Evolutionary conservation across 2,888 invertebrate genomes (phyloP), one percentile per base, ranked within the genome.

Genomic region (Troides aeacus): DNA sequence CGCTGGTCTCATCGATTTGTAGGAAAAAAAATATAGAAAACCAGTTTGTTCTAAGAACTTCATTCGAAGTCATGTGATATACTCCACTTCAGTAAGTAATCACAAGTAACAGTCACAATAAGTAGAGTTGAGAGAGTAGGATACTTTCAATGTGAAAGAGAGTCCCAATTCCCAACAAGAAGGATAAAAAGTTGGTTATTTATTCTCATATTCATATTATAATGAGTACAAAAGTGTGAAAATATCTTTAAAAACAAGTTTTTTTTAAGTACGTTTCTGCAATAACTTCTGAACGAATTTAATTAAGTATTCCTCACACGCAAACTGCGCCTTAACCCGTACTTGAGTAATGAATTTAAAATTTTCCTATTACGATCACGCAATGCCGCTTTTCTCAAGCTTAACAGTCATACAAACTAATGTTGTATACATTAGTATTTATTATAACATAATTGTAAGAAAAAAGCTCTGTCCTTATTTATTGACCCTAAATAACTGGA

Each of bases 281-380:
- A 39, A 42, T 66, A 39, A 66, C 17, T 23, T n/a, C 53, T 56
- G 66, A 56, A 62, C 56, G 23, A 66, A 62, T 39, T 62, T 56
- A 62, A 66, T 66, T 66, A 62, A 62, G 23, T 66, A 66, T 62
- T 66, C 42, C 61, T 23, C 39, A 56, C 66, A 66, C 66, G 66
- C 66, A 56, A 66, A 66, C 61, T 62, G 61, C 66, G 61, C 66
- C 62, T 66, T 66, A 66, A 66, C 61, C 56, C 39, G 53, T 66
- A 66, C 62, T 62, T 50, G 66, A 66, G 36, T 56, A 66, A 66
- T 62, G 66, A 62, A 66, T 56, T 62, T 62, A 21, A 66, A 56
- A 56, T 62, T 53, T 62, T 62, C 66, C 58, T 30, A 53, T 53
- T 56, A 62, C 53, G 12, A n/a, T 36, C 66, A 66, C 60, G 62